A percentile compares a stretch with the other conserved stretches of the same genome.
phyloP scores from a whole-genome alignment of 1,140 invertebrate species.

The Globodera rostochiensis region DNA sequence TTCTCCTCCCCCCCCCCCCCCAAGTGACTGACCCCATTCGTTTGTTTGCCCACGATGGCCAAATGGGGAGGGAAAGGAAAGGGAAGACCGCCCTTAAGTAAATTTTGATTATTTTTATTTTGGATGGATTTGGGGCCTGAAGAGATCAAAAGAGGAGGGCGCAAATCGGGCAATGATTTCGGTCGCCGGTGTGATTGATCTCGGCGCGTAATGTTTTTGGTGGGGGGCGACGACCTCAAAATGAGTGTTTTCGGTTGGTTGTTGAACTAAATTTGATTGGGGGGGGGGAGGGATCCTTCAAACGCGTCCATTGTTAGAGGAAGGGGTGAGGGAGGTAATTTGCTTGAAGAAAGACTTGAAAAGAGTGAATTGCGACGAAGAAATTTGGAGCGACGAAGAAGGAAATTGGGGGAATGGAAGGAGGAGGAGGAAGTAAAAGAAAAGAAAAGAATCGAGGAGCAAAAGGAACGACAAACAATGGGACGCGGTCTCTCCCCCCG shows the following conservation, averaged over 20 bases:
- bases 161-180: no score
- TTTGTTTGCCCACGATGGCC: slow-evolving; percentile 9
- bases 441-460: no score
- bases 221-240: background rate
- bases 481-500: no score
- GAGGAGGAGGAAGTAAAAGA: background rate
- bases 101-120: background rate
- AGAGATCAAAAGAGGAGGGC: background rate
- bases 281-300: background rate
- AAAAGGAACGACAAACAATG: background rate
- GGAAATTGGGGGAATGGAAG: background rate
- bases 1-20: background rate
- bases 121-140: background rate
- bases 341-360: background rate
- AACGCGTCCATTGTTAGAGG: background rate
- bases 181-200: background rate
- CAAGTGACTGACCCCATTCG: background rate
- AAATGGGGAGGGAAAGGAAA: background rate
- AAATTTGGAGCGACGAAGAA: background rate
- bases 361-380: background rate
- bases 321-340: background rate
- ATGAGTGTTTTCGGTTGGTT: background rate
- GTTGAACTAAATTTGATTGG: background rate
- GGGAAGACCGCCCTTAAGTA: background rate
- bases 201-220: background rate